phyloP scores from a whole-genome alignment of 2,888 invertebrate species.

The Listrodromus nycthemerus region DNA sequence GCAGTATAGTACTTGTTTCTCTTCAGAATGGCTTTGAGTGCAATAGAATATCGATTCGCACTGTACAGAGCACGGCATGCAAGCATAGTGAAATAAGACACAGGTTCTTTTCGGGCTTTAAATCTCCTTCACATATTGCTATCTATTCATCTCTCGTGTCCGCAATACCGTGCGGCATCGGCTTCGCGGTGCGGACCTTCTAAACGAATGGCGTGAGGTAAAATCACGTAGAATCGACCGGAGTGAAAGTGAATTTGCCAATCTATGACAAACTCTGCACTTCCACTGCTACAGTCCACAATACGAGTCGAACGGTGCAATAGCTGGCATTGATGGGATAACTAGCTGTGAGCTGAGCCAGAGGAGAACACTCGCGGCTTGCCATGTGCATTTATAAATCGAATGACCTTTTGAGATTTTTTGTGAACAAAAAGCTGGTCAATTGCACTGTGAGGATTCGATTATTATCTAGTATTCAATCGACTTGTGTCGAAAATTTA shows the following conservation, averaged over 20 bases:
- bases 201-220: conserved; percentile 18
- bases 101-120: not conserved
- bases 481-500: not conserved
- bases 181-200: not conserved
- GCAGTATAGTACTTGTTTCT: not conserved
- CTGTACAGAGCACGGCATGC: not conserved
- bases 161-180: not conserved
- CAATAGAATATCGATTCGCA: not conserved
- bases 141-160: not conserved
- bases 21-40: not conserved
- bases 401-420: not conserved
- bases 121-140: not conserved
- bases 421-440: not conserved
- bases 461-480: not conserved
- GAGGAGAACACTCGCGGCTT: not conserved
- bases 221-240: not conserved
- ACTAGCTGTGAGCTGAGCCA: not conserved
- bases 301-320: not conserved
- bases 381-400: not conserved
- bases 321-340: not conserved
- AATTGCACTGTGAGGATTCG: not conserved
- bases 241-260: conserved; percentile 51
- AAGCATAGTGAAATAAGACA: not conserved
- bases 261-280: conserved; percentile 30
- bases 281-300: not conserved